Evolutionary conservation across 2,797 vertebrate genomes (phyloP), one percentile per base, ranked within the genome.

Genomic region (Apogon hyalosoma): DNA sequence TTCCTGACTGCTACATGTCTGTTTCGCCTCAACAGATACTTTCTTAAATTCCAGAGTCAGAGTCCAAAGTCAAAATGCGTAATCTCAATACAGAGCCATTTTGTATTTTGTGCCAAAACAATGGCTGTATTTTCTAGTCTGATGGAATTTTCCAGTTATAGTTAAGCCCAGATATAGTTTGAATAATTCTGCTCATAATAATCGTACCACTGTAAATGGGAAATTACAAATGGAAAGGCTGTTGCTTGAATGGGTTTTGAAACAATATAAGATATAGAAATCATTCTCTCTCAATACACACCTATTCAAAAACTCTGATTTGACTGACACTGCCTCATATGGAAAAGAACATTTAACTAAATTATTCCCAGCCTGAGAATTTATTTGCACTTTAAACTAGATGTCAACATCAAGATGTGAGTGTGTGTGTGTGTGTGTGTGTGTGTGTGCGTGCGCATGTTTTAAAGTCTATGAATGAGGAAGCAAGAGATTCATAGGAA

Each of bases 401-500:
- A 14, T 39, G 49, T 45, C 28, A 18, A 0, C 46, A 58, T 33
- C 43, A 45, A 24, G 21, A 24, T 24, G 21, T 24, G 21, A 2
- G 21, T 24, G 21, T 24, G 21, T 43, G 31, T 47, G 33, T 42
- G 21, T 24, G 36, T 39, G 14, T 50, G 43, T 15, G 13, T 31
- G 15, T 21, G 48, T 68, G 38, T 42, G n/a, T 16, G 42, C 54
- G 61, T 1, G 38, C 53, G n/a, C 42, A 1, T 57, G 21, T 68
- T 46, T 9, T 4, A 61, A 19, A 63, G 12, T 10, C 51, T n/a
- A 10, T 57, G 55, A 57, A 73, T 67, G 40, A 71, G 65, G 50
- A 65, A 66, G 59, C 15, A 18, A 15, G 12, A 58, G 46, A 42
- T 64, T 76, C 73, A 76, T 60, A 46, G 43, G 79, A 83, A 81